Base-by-base conservation (phyloP, 2,888 invertebrate species). In the Disparrhopalites patrizii region DNA sequence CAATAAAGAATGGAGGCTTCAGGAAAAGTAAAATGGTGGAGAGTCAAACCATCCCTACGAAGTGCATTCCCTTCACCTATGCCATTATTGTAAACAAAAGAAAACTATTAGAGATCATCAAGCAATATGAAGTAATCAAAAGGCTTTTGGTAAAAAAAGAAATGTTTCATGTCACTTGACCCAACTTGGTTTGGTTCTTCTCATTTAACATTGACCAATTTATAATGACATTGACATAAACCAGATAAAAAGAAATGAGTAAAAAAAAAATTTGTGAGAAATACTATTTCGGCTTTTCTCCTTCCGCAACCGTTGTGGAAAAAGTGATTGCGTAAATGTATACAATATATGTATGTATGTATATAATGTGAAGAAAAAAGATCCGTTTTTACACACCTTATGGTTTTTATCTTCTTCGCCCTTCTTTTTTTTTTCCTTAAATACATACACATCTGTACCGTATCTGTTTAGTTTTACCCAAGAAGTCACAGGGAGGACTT, bases 171-270 rank as follows among this genome's bases (percentile, higher is more conserved):
- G n/a, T n/a, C n/a, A n/a, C n/a, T n/a, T n/a, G n/a, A n/a, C n/a
- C n/a, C n/a, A n/a, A n/a, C n/a, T n/a, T n/a, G n/a, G n/a, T n/a
- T n/a, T n/a, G n/a, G n/a, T n/a, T n/a, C n/a, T n/a, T n/a, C n/a
- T n/a, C n/a, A n/a, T n/a, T n/a, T n/a, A n/a, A n/a, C n/a, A 58
- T 43, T 43, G 43, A 10, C 43, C 47, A 58, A 58, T 58, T 57
- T 58, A 58, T 58, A 58, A 58, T 57, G 58, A 58, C 43, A 58
- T 58, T 20, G 58, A 58, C 58, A 58, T 43, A 28, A 28, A 58
- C 28, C 58, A 58, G 58, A 40, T 18, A 57, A 57, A 54, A 3
- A 31, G 54, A 31, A 54, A 47, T 23, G 31, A 54, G 31, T 18
- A 54, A n/a, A 20, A 28, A 33, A 54, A 15, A 36, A 15, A 10